Base-by-base conservation (phyloP, 2,113 vertebrate genomes). In the Corvus cornix region DNA sequence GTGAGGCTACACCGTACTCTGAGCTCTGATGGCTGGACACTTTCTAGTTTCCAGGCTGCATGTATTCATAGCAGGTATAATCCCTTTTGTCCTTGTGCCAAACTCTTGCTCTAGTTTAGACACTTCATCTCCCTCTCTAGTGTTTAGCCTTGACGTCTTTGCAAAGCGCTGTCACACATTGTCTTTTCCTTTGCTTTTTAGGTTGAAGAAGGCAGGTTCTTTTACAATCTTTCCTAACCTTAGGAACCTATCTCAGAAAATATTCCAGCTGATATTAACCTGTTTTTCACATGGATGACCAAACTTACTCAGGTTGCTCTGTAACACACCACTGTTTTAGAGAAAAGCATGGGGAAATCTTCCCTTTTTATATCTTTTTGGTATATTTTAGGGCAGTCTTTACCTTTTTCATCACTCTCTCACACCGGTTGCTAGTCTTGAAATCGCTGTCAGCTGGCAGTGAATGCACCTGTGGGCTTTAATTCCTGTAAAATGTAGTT, bases 21-120 rank as follows among this genome's bases (percentile, higher is more conserved):
- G 66, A 80, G 90, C 85, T 93, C 88, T 88, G 86, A 93, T 43
- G 62, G 80, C 89, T 93, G n/a, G 93, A 84, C 86, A 64, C 89
- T 80, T 92, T 75, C 64, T 96, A 41, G 64, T 90, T 93, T 84
- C 46, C 73, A 87, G 52, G 60, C 80, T 84, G 83, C 81, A 70
- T 87, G 77, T 89, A 89, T 94, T 96, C 94, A 79, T 92, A 87
- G 89, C 74, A 95, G 93, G 58, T 97, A 93, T 96, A 97, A 96
- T 95, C 94, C 94, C 84, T 91, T 92, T 92, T 96, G 95, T 93
- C 74, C 81, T 87, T 35, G 70, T 96, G 94, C 93, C 96, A 96
- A 89, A 48, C 37, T 76, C 58, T 48, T 93, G 84, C 89, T 76
- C 90, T 64, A 27, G 41, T 81, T 94, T 79, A 89, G 81, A 87